Conservation (phyloP, 2,113 vertebrate genomes). For the Phylloscopus trochiloides region DNA sequence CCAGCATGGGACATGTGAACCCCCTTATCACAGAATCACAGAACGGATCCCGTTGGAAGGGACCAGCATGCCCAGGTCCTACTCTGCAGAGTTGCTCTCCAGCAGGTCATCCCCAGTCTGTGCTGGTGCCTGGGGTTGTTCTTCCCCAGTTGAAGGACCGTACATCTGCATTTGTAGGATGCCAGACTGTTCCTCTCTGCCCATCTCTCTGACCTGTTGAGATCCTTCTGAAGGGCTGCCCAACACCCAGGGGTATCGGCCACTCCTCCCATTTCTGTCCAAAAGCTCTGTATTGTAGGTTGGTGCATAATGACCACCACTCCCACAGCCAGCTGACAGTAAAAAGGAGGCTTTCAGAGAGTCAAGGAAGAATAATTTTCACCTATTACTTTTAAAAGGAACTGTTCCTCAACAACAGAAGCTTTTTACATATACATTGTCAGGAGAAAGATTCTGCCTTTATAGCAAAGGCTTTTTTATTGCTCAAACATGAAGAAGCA, state of each 20-base stretch:
- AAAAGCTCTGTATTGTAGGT: neutral
- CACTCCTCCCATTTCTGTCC: neutral
- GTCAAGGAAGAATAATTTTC: neutral
- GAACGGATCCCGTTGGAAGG: fast-evolving
- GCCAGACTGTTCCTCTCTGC: neutral
- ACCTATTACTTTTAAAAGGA: neutral
- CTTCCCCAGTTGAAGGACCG: neutral
- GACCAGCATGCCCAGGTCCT: neutral
- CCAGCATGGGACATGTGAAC: neutral
- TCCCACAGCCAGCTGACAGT: neutral
- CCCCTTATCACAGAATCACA: neutral
- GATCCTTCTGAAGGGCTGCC: neutral
- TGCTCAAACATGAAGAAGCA: neutral
- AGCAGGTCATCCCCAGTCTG: neutral
- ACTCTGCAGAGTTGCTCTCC: neutral
- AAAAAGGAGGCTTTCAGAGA: neutral
- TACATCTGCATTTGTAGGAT: neutral
- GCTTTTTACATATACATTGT: neutral
- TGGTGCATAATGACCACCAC: neutral
- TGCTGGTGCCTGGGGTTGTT: neutral
- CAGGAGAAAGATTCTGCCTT: neutral
- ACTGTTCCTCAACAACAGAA: neutral
- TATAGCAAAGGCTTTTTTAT: neutral
- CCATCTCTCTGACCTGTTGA: neutral
- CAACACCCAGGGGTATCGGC: fast-evolving